Conservation (phyloP, 92 coral and sea anemone genomes). For the Metridium senile region DNA sequence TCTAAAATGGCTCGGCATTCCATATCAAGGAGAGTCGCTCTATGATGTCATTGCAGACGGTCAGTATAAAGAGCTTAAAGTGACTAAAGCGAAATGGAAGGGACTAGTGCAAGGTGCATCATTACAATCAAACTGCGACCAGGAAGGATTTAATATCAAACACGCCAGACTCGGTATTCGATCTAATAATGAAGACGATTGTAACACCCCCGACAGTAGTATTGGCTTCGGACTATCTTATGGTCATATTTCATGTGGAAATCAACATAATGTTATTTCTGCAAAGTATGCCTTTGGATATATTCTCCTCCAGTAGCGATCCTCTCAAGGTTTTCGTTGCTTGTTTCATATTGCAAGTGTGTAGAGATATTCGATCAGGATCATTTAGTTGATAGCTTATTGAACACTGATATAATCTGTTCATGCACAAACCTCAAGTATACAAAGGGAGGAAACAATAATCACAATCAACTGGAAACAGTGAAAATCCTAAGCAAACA, state of each 20-base stretch:
- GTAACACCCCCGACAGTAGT: neutral
- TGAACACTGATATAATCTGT: too few species aligned
- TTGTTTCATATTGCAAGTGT: too few species aligned
- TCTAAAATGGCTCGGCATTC: neutral
- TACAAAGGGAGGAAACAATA: too few species aligned
- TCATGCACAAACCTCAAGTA: too few species aligned
- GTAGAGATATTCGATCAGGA: too few species aligned
- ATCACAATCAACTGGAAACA: too few species aligned
- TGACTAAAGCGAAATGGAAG: neutral
- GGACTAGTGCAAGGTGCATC: neutral
- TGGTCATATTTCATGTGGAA: neutral
- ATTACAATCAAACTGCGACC: neutral
- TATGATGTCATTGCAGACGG: neutral
- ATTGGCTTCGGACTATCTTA: neutral
- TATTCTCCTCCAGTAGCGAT: neutral
- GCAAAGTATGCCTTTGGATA: neutral
- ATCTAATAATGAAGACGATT: neutral
- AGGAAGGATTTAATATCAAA: neutral
- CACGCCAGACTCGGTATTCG: neutral
- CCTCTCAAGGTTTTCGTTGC: neutral
- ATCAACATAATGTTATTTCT: too few species aligned
- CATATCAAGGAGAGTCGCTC: neutral
- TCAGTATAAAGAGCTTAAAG: neutral
- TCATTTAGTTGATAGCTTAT: too few species aligned
- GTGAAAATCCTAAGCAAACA: too few species aligned